Evolutionary conservation across 2,113 vertebrate genomes (phyloP).

Genomic region (Anas platyrhynchos): DNA sequence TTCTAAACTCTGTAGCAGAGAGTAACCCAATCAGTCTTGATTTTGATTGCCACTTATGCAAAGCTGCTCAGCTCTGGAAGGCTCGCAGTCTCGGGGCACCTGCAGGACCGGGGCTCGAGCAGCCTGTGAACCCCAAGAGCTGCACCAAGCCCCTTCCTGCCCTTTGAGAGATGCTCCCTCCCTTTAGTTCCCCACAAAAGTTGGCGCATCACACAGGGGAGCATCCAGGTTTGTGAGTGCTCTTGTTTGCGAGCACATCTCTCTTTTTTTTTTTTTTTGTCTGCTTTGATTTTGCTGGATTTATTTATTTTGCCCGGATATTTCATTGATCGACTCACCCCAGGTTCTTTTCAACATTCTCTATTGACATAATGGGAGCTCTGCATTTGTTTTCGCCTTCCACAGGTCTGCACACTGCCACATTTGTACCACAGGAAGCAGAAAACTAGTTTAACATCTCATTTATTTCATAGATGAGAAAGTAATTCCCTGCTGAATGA

Average conservation of each 20-base stretch:
- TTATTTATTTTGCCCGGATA: rapidly evolving
- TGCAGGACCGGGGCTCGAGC: too few species aligned
- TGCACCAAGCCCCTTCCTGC: too few species aligned
- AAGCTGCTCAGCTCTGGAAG: neutral
- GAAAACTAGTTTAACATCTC: slow-evolving; percentile 86
- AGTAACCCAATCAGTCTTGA: too few species aligned
- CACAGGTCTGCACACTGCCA: slow-evolving; percentile 8
- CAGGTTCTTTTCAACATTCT: neutral
- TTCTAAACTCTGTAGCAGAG: neutral
- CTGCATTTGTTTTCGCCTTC: slow-evolving; percentile 20
- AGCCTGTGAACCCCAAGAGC: too few species aligned
- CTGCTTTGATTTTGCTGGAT: rapidly evolving
- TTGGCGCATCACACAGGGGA: neutral
- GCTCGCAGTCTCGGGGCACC: neutral
- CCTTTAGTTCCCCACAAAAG: neutral
- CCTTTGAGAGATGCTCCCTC: neutral
- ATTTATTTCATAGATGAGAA: slow-evolving; percentile 85
- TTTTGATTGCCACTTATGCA: neutral
- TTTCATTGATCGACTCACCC: rapidly evolving
- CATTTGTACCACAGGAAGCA: slow-evolving; percentile 76
- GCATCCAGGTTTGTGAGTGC: rapidly evolving
- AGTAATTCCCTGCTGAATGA: slow-evolving; percentile 86
- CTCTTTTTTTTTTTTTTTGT: too few species aligned
- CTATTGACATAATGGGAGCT: neutral
- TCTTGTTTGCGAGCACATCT: rapidly evolving